phyloP scores from a whole-genome alignment of 2,888 invertebrate genomes.

The Apodemia hepburni region DNA sequence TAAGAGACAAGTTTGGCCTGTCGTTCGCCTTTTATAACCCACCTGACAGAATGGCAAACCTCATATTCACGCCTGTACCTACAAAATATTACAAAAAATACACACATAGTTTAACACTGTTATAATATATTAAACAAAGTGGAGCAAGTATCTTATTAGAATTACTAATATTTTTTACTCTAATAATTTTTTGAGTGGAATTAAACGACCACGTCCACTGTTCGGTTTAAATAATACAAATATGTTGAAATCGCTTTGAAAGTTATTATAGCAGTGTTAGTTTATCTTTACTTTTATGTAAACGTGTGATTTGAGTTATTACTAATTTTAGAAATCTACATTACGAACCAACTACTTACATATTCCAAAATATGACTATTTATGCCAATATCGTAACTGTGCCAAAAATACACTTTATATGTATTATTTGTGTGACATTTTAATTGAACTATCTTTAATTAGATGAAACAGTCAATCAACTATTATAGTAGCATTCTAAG shows the following conservation, averaged over 20 bases:
- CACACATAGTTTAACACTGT: neutral
- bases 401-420: neutral
- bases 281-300: slow-evolving; percentile 10
- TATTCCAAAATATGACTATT: neutral
- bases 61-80: neutral
- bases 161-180: slow-evolving; percentile 12
- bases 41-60: too few relatives aligned
- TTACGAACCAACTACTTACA: neutral
- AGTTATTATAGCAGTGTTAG: neutral
- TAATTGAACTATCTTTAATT: neutral
- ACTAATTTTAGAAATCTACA: slow-evolving; percentile 6
- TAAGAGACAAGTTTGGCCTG: too few relatives aligned
- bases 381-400: neutral
- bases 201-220: neutral
- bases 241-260: slow-evolving; percentile 12
- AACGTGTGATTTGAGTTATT: neutral
- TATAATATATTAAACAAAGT: neutral
- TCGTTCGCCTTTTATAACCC: too few relatives aligned
- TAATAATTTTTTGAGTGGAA: slow-evolving; percentile 12
- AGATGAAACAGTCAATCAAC: too few relatives aligned
- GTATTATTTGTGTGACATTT: neutral
- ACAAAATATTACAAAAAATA: neutral
- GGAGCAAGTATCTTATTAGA: slow-evolving; percentile 3
- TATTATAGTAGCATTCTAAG: too few relatives aligned
- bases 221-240: neutral